A percentile compares a stretch with the other conserved stretches of the same genome.
These are phyloP conservation scores for Struthidea cinerea DNA, from an alignment of 2,113 vertebrate genomes.

Conservation along the genomic window DNA sequence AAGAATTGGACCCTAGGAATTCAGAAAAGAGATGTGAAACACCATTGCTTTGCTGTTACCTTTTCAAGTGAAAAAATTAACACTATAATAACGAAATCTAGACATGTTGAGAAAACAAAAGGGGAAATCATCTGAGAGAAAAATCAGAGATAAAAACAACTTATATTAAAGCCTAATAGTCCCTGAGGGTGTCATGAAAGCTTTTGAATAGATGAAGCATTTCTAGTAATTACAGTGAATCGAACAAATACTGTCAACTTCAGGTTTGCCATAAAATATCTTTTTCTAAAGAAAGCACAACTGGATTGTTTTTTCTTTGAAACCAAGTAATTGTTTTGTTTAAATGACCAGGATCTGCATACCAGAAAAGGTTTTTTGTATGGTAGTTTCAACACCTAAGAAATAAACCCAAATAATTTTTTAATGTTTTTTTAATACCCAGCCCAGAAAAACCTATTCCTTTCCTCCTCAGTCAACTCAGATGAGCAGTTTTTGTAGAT, in stretches of 20 bases:
- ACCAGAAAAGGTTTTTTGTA: not conserved
- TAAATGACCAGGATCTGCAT: not conserved
- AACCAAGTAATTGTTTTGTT: not conserved
- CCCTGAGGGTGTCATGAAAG: not conserved
- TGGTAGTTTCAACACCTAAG: not conserved
- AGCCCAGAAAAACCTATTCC: not conserved
- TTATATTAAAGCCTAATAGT: not conserved
- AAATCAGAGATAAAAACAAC: not conserved
- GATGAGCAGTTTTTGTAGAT: not conserved
- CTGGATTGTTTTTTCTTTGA: not conserved
- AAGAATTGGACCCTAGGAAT: not conserved
- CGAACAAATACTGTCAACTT: not conserved
- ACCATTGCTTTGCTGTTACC: not conserved
- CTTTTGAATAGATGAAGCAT: not conserved
- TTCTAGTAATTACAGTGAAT: not conserved
- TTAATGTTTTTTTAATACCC: fast-evolving
- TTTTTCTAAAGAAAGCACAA: not conserved
- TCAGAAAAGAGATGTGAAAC: not conserved
- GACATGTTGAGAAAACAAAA: not conserved
- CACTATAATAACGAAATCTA: not conserved
- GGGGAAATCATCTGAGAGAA: not conserved
- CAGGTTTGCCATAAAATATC: not conserved
- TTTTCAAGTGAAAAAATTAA: not conserved
- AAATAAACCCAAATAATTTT: not conserved
- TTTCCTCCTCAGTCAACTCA: not conserved